Evolutionary conservation across 1,140 invertebrate species (phyloP).

Genomic region (Myzus persicae): DNA sequence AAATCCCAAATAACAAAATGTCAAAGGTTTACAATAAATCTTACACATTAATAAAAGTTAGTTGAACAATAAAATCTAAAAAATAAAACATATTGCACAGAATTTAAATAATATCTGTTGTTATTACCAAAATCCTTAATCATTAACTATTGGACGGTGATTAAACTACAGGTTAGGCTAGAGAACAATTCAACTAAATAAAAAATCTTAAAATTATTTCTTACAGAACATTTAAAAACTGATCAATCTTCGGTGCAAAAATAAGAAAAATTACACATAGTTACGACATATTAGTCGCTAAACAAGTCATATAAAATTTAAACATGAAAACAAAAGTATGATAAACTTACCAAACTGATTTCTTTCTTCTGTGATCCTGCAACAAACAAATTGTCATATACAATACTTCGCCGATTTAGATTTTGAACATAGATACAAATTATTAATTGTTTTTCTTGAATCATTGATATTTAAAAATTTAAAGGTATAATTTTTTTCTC

Average conservation of each 20-base stretch:
- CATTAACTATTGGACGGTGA: background rate
- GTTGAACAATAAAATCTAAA: background rate
- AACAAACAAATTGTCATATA: background rate
- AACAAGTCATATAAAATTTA: background rate
- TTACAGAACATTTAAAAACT: background rate
- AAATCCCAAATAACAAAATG: background rate
- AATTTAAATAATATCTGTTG: background rate
- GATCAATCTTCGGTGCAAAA: background rate
- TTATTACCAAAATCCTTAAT: background rate
- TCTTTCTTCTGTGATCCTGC: slow-evolving; percentile 52
- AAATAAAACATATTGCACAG: slow-evolving; percentile 21
- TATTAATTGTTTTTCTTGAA: background rate
- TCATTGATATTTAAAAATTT: background rate
- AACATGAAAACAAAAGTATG: background rate
- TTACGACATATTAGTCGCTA: background rate
- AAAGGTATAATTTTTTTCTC: too few relatives aligned
- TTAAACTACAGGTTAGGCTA: background rate
- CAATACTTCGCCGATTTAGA: background rate
- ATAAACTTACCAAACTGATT: slow-evolving; percentile 41
- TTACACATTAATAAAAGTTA: background rate
- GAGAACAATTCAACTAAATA: background rate
- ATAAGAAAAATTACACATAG: background rate
- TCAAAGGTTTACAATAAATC: background rate
- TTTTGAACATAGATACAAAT: background rate
- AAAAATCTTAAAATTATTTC: background rate